Percentiles rank a stretch among this genome's conserved stretches.
Conservation (phyloP, 2,113 vertebrate genomes). For the Menidia beryllina region DNA sequence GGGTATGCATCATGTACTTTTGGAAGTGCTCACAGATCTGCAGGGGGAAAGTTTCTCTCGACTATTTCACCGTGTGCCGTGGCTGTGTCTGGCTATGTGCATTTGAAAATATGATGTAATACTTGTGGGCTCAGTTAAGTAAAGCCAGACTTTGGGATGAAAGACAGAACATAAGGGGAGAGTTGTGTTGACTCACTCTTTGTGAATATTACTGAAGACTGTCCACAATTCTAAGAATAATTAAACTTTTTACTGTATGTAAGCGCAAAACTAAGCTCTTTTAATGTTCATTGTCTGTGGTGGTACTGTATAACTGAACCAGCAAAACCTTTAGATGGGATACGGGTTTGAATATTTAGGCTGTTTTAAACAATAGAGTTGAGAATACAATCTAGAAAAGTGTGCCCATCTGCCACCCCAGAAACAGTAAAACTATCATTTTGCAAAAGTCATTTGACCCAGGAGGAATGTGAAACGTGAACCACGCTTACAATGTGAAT, state of each 20-base stretch:
- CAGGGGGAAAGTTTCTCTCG: neutral
- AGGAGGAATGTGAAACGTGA: neutral
- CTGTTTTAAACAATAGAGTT: neutral
- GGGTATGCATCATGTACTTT: conserved; percentile 27
- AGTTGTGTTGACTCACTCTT: neutral
- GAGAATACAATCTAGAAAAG: conserved; percentile 8
- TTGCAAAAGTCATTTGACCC: conserved; percentile 14
- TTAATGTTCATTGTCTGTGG: neutral
- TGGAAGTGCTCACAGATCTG: neutral
- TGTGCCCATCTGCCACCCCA: neutral
- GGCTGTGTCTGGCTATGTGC: neutral
- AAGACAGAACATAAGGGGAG: neutral
- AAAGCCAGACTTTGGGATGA: neutral
- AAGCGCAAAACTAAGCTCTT: neutral
- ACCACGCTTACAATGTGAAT: neutral
- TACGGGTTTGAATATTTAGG: neutral
- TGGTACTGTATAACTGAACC: neutral
- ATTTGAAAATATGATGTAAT: neutral
- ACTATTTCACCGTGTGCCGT: neutral
- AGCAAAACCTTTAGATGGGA: neutral
- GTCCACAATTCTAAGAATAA: neutral
- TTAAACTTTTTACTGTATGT: neutral
- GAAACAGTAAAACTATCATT: neutral
- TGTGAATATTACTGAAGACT: neutral
- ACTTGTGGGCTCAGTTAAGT: neutral